These are phyloP conservation scores for Tragulus kanchil DNA, from an alignment of 2,113 vertebrate species.

Conservation along the genomic window DNA sequence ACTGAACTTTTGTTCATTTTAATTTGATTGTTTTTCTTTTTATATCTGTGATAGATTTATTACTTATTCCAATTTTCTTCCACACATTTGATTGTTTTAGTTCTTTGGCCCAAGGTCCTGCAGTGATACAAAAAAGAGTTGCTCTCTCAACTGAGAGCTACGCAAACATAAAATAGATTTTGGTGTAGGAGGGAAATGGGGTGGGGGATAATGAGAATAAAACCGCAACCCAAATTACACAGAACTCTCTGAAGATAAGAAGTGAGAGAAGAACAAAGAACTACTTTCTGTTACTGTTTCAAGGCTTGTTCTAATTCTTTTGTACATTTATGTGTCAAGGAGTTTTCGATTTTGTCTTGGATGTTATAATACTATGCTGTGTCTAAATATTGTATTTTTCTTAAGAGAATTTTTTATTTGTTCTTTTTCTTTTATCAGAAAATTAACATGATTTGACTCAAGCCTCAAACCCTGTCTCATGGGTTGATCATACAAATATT, in stretches of 20 bases:
- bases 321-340: not conserved
- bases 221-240: not conserved
- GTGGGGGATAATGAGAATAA: not conserved
- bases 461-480: not conserved
- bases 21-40: not conserved
- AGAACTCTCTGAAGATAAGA: not conserved
- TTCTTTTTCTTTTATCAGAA: not conserved
- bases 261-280: not conserved
- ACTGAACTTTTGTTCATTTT: not conserved
- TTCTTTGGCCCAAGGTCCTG: not conserved
- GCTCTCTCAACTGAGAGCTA: not conserved
- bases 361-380: not conserved
- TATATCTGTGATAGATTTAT: not conserved
- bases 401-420: not conserved
- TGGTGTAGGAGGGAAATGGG: not conserved
- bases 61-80: not conserved
- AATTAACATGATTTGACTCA: not conserved
- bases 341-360: not conserved
- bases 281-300: no score
- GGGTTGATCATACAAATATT: not conserved
- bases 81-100: not conserved
- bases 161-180: no score
- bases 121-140: not conserved
- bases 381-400: not conserved
- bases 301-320: not conserved